Percentiles rank a stretch among this genome's conserved stretches.
phyloP scores from a whole-genome alignment of 2,888 invertebrate species.

The Philonicus albiceps region DNA sequence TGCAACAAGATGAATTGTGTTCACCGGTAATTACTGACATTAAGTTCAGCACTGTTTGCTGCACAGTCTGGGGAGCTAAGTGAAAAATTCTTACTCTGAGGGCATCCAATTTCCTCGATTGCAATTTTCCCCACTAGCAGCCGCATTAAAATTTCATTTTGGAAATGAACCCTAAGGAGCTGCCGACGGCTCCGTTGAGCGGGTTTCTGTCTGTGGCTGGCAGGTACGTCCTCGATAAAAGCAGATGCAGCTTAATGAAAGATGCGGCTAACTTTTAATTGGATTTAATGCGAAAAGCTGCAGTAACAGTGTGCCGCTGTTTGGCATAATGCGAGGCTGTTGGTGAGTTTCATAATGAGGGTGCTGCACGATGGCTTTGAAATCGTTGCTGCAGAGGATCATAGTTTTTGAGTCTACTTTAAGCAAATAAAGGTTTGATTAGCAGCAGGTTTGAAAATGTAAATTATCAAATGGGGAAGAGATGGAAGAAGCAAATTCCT shows the following conservation, averaged over 20 bases:
- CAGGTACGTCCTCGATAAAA: background rate
- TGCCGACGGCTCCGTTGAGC: background rate
- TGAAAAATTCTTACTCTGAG: background rate
- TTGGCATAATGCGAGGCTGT: background rate
- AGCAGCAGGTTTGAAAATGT: too few relatives aligned
- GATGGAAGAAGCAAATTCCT: too few relatives aligned
- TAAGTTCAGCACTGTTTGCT: background rate
- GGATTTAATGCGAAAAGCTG: background rate
- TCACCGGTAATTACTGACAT: conserved; percentile 3
- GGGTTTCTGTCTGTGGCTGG: background rate
- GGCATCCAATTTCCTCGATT: conserved; percentile 15
- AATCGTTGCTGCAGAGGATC: background rate
- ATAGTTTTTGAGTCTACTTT: too few relatives aligned
- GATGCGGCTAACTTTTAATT: background rate
- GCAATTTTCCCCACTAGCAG: background rate
- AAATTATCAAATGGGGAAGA: too few relatives aligned
- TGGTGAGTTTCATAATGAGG: background rate
- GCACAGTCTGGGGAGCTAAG: background rate
- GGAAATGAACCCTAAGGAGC: background rate
- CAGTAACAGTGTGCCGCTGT: background rate
- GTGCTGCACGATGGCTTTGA: background rate
- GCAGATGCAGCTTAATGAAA: background rate
- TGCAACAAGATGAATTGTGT: background rate
- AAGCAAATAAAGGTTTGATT: too few relatives aligned
- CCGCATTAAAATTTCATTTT: conserved; percentile 1